These are phyloP conservation scores for Diabrotica undecimpunctata DNA, from an alignment of 1,140 invertebrate genomes.

Conservation along the genomic window DNA sequence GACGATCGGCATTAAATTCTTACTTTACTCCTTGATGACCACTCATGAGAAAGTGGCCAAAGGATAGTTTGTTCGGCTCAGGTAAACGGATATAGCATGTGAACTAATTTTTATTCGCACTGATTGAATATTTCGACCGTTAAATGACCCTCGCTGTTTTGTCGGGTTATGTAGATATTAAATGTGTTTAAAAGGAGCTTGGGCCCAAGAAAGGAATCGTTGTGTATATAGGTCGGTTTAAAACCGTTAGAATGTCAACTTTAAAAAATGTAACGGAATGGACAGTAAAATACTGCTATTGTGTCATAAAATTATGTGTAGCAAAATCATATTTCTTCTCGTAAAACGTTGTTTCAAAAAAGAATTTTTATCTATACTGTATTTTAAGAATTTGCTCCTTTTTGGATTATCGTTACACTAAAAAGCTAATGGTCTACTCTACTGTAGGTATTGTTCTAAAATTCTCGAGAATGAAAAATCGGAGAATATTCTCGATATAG, in stretches of 20 bases:
- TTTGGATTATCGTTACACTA: no score
- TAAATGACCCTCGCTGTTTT: slow-evolving; percentile 5
- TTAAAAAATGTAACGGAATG: neutral
- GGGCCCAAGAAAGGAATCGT: no score
- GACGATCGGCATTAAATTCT: neutral
- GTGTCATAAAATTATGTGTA: no score
- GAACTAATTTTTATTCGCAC: slow-evolving; percentile 24
- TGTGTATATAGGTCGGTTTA: no score
- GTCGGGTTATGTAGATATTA: no score
- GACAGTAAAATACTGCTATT: no score
- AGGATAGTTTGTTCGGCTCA: slow-evolving; percentile 2
- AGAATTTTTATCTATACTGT: neutral
- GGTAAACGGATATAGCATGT: slow-evolving; percentile 6
- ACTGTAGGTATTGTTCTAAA: no score
- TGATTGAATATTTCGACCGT: slow-evolving; percentile 10
- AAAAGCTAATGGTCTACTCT: no score
- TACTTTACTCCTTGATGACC: neutral
- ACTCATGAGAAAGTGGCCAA: slow-evolving; percentile 10
- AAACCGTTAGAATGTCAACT: neutral
- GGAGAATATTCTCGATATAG: no score
- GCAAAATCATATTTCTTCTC: neutral
- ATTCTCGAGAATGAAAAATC: no score
- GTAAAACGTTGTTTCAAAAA: neutral
- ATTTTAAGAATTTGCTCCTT: no score
- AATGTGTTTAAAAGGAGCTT: no score